These are phyloP conservation scores for Toxotes chatareus DNA, from an alignment of 2,113 vertebrate genomes.

Conservation along the genomic window DNA sequence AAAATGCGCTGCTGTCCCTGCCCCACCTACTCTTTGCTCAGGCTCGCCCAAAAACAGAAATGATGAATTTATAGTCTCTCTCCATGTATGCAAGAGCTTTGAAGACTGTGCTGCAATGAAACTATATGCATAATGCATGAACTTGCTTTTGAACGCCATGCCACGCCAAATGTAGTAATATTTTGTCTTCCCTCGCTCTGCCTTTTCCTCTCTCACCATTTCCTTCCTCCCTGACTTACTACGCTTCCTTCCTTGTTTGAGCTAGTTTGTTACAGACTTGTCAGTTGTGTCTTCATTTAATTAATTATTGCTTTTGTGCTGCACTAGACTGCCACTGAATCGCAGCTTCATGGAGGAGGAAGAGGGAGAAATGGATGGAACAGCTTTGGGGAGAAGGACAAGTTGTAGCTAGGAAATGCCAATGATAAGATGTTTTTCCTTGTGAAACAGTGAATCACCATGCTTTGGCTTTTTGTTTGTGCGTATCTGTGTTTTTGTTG, in stretches of 20 bases:
- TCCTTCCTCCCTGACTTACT: constrained; percentile 12
- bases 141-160: constrained; percentile 48
- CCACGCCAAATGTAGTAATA: constrained; percentile 56
- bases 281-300: constrained; percentile 45
- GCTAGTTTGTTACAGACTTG: constrained; percentile 13
- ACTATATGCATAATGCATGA: constrained; percentile 75
- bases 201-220: constrained; percentile 12
- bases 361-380: background rate
- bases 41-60: constrained; percentile 47
- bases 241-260: constrained; percentile 25
- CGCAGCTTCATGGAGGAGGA: constrained; percentile 7
- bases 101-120: constrained; percentile 69
- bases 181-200: constrained; percentile 43
- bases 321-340: constrained; percentile 18
- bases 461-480: constrained; percentile 20
- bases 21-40: constrained; percentile 37
- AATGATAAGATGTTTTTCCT: constrained; percentile 29
- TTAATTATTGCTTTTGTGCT: constrained; percentile 60
- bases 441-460: constrained; percentile 24
- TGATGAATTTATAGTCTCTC: constrained; percentile 64
- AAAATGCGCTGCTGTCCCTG: constrained; percentile 33
- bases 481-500: constrained; percentile 21
- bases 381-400: constrained; percentile 17
- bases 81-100: constrained; percentile 57
- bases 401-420: constrained; percentile 30